Evolutionary conservation across 2,888 invertebrate genomes (phyloP).

Genomic region (Volucella inflata): DNA sequence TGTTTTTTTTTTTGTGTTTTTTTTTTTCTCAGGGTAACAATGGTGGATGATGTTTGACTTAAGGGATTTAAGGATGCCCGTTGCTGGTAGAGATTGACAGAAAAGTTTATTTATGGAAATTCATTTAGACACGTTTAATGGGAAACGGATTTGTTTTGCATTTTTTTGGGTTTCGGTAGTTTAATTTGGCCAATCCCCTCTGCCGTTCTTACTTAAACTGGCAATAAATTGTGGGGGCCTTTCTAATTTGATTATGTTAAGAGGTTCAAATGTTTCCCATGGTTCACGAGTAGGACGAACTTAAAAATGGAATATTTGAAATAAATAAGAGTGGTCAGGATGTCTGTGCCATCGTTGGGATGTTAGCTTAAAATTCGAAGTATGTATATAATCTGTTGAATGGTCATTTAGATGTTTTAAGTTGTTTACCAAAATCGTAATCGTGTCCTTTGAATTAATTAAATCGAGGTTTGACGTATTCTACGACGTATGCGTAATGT

Average conservation of each 20-base stretch:
- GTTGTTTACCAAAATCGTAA: not conserved
- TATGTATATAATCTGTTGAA: not conserved
- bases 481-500: not conserved
- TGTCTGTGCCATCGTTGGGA: not conserved
- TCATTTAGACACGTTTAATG: slow-evolving; percentile 69
- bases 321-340: not conserved
- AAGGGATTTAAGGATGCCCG: slow-evolving; percentile 54
- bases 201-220: slow-evolving; percentile 24
- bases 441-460: not conserved
- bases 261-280: slow-evolving; percentile 20
- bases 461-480: no score
- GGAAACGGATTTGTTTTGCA: slow-evolving; percentile 67
- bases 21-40: slow-evolving; percentile 7
- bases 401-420: not conserved
- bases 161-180: slow-evolving; percentile 43
- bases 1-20: not conserved
- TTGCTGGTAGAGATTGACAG: slow-evolving; percentile 47
- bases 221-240: slow-evolving; percentile 54
- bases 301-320: not conserved
- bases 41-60: slow-evolving; percentile 64
- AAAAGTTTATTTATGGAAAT: slow-evolving; percentile 73
- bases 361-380: not conserved
- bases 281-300: not conserved
- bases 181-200: slow-evolving; percentile 24
- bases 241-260: slow-evolving; percentile 53